phyloP scores from a whole-genome alignment of 2,797 vertebrate species.

The Gymnothorax reevesii region DNA sequence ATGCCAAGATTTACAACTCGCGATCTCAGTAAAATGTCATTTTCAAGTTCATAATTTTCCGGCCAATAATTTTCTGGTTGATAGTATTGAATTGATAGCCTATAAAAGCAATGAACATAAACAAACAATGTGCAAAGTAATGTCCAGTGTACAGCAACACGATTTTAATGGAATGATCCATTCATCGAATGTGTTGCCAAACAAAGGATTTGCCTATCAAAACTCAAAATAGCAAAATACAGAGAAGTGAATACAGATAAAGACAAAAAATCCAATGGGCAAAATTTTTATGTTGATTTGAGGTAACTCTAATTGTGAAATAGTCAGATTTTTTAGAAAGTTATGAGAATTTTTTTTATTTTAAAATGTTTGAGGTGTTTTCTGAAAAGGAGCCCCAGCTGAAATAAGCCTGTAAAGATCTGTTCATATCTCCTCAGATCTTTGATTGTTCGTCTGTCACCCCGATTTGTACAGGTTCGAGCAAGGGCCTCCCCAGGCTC shows the following conservation, averaged over 20 bases:
- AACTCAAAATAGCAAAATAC: slow-evolving; percentile 7
- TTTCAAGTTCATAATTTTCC: too few relatives aligned
- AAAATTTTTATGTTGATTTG: slow-evolving; percentile 8
- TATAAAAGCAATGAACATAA: too few relatives aligned
- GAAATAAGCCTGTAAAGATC: background rate
- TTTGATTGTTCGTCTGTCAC: slow-evolving; percentile 11
- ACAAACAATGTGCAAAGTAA: too few relatives aligned
- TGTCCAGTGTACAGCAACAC: background rate
- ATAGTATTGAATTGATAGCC: too few relatives aligned
- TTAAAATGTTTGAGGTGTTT: slow-evolving; percentile 21
- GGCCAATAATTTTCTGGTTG: too few relatives aligned
- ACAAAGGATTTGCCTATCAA: background rate
- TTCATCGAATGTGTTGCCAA: background rate
- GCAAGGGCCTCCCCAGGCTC: slow-evolving; percentile 82
- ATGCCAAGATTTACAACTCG: too few relatives aligned
- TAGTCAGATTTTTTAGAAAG: background rate
- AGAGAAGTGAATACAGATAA: background rate
- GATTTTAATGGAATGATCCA: background rate
- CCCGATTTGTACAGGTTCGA: slow-evolving; percentile 62
- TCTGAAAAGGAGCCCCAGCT: background rate
- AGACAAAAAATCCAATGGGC: background rate
- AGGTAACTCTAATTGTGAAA: slow-evolving; percentile 7
- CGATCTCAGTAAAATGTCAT: too few relatives aligned
- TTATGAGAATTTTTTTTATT: background rate
- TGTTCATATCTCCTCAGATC: background rate